Percentiles rank a stretch among this genome's conserved stretches.
These are phyloP conservation scores for Euplexia lucipara DNA, from an alignment of 2,888 invertebrate species.

Conservation along the genomic window DNA sequence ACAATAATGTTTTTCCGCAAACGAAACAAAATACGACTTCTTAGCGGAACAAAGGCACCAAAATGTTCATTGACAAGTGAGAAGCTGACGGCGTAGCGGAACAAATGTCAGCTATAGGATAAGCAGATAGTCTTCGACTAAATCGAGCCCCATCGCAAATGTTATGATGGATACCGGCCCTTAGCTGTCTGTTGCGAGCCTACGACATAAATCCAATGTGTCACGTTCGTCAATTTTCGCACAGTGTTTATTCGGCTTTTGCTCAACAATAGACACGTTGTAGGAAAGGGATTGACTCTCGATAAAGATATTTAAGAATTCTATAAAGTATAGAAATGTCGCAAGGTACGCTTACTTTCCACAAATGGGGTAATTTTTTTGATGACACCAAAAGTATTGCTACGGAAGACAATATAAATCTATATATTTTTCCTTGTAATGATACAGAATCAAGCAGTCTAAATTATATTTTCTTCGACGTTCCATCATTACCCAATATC, in stretches of 20 bases:
- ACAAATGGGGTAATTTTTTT: neutral
- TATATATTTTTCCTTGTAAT: neutral
- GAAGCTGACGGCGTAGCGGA: constrained; percentile 54
- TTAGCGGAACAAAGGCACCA: constrained; percentile 28
- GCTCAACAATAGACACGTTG: neutral
- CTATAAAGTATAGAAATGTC: neutral
- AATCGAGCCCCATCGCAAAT: constrained; percentile 47
- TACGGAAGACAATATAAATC: no score
- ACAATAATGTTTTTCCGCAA: constrained; percentile 35
- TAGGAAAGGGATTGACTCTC: no score
- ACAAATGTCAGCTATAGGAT: constrained; percentile 44
- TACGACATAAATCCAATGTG: constrained; percentile 39
- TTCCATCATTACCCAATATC: constrained; percentile 8
- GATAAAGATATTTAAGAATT: neutral
- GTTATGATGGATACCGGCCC: constrained; percentile 58
- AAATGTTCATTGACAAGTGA: constrained; percentile 59
- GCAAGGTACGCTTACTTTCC: neutral
- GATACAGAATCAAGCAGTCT: neutral
- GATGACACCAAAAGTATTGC: neutral
- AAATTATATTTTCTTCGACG: no score
- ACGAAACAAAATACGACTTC: constrained; percentile 39
- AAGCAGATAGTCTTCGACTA: constrained; percentile 44
- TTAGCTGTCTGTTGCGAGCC: constrained; percentile 14
- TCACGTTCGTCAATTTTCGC: constrained; percentile 43
- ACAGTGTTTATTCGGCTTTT: neutral